Percentiles rank a stretch among this genome's conserved stretches.
phyloP scores from a whole-genome alignment of 2,888 invertebrate species.

The Leucophenga montana region DNA sequence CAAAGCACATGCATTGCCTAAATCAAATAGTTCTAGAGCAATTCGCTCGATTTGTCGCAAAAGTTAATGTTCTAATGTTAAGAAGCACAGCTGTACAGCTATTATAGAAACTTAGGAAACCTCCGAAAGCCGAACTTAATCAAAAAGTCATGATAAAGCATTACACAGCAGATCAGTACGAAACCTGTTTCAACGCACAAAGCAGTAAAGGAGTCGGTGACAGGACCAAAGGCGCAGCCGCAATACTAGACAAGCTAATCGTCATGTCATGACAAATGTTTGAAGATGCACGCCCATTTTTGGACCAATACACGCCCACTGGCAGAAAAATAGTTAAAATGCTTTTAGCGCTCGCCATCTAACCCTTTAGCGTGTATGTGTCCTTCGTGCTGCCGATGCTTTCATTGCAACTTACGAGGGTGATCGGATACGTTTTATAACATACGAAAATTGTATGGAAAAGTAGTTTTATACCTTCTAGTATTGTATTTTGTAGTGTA shows the following conservation, averaged over 20 bases:
- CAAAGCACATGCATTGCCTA: too few relatives aligned
- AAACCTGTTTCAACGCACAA: neutral
- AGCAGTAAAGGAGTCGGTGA: neutral
- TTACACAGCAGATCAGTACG: too few relatives aligned
- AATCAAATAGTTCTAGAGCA: too few relatives aligned
- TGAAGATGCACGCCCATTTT: conserved; percentile 52
- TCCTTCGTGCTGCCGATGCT: conserved; percentile 3
- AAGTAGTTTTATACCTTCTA: too few relatives aligned
- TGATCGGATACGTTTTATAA: too few relatives aligned
- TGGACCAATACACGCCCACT: conserved; percentile 46
- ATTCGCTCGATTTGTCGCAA: too few relatives aligned
- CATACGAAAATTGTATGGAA: too few relatives aligned
- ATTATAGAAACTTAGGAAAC: neutral
- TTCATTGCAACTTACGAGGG: too few relatives aligned
- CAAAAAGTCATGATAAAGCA: too few relatives aligned
- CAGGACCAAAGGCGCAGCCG: neutral
- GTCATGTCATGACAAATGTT: conserved; percentile 60
- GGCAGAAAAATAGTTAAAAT: neutral
- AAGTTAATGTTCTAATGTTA: neutral
- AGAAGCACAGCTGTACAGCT: neutral
- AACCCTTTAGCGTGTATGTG: conserved; percentile 29
- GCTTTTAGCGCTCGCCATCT: neutral
- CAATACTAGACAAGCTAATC: conserved; percentile 34
- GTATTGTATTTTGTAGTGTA: too few relatives aligned
- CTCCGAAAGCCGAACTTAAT: neutral